Evolutionary conservation across 1,140 invertebrate species (phyloP), one percentile per base, ranked within the genome.

Genomic region (Trachymyrmex cornetzi): DNA sequence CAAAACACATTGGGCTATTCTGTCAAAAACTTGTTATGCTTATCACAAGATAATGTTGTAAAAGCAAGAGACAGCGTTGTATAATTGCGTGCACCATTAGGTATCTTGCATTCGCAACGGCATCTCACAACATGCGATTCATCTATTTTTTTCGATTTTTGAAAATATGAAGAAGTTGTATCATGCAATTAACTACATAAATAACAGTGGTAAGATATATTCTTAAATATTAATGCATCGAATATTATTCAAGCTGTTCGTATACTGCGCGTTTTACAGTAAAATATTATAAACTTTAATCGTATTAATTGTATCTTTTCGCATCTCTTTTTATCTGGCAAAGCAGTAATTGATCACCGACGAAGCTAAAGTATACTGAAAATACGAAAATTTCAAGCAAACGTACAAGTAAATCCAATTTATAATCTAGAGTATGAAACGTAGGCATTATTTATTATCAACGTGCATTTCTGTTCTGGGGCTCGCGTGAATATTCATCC

Each of bases 381-480:
- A 71, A 57, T 66, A 50, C 30, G 16, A n/a, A 50, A 57, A 38
- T 57, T 57, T 55, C 16, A 81, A 71, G 55, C 57, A 71, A 71
- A 81, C 69, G 69, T n/a, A 38, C 38, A 63, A 84, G 19, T 84
- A 74, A 75, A 84, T 61, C 6, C 38, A 84, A 74, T 74, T 74
- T 50, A 61, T 48, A 84, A 74, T 61, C 19, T 74, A 24, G 24
- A 48, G 27, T 44, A 75, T 48, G 14, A 38, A 81, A 57, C 69
- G 38, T 57, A 30, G 30, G 16, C 24, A 34, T 75, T 61, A 72
- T 16, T 59, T 59, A 82, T 19, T 38, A 27, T 84, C 55, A 61
- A 50, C 4, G 55, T 61, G n/a, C 38, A n/a, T 14, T 48, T 48
- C 4, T n/a, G 12, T 71, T 61, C 34, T 16, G 27, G 27, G 19